Percentiles rank a stretch among this genome's conserved stretches.
Evolutionary conservation across 2,888 invertebrate species (phyloP).

Genomic region (Phyto melanocephala): DNA sequence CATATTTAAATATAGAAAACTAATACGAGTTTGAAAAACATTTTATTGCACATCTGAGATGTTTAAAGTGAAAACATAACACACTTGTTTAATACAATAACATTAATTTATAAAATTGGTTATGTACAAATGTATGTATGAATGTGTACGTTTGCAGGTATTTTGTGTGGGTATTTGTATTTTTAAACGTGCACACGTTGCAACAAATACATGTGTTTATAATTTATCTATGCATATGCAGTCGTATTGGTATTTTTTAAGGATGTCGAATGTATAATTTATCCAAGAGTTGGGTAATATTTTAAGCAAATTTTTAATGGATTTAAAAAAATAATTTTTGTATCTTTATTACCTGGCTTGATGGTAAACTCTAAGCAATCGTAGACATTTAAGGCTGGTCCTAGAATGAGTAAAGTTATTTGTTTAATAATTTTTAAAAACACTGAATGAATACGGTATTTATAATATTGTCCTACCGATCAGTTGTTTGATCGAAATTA

Average conservation of each 20-base stretch:
- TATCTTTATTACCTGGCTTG: no score
- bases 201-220: neutral
- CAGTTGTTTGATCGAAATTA: no score
- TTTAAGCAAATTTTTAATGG: no score
- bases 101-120: no score
- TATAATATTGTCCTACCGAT: no score
- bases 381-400: no score
- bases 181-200: neutral
- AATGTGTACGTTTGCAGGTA: neutral
- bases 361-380: no score
- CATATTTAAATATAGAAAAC: conserved; percentile 1
- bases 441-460: no score
- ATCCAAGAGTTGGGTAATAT: no score
- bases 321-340: no score
- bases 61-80: neutral
- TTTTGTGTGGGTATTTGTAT: neutral
- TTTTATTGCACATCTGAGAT: conserved; percentile 46
- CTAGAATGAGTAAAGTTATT: no score
- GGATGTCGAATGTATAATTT: conserved; percentile 35
- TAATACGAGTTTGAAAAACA: conserved; percentile 4
- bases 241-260: conserved; percentile 1
- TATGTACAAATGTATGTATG: neutral
- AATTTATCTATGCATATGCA: neutral
- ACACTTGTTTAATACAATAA: neutral
- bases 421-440: no score